Base-by-base conservation (phyloP, 35 echinoderm and acorn worm genomes). In the Amphiura filiformis region DNA sequence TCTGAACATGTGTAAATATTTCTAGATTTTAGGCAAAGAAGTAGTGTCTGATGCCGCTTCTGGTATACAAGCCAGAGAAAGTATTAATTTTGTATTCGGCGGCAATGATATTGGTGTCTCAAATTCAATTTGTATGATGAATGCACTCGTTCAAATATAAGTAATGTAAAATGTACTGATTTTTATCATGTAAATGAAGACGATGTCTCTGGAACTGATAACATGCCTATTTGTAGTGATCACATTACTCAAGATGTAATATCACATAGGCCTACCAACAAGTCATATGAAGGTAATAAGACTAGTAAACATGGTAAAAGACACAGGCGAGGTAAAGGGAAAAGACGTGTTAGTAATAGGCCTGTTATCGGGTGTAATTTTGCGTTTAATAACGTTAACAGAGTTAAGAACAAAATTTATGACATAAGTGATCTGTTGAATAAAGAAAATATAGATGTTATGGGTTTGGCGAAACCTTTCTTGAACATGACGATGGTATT, bases 381-480 rank as follows among this genome's bases (percentile, higher is more conserved):
- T 86, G 84, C 47, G 0, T 86, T 65, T 38, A 76, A 65, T 38
- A 86, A 86, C 30, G 32, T 86, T 76, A 86, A 65, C 37, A 35
- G 61, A 30, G 56, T 86, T 37, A 86, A 65, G 38, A 32, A 56
- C 28, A 86, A 86, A 31, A 57, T 65, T 36, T 76, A 86, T 76
- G 84, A 86, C 20, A 5, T 86, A 37, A 34, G 56, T 37, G 34
- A 31, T 14, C 39, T 86, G 32, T 23, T 86, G 37, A 76, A 23
- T 75, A 65, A 86, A 20, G 30, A 65, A 5, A 76, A 86, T 34
- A 75, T 86, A 34, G 17, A 86, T 75, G n/a, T 86, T 37, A 28
- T 86, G 34, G 84, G 84, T 38, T 57, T 2, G 57, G 36, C 4
- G 84, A 86, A 39, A 86, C 84, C 1, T 86, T 86, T 76, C 39